Evolutionary conservation across 2,113 vertebrate species (phyloP).

Genomic region (Hemiprocne comata): DNA sequence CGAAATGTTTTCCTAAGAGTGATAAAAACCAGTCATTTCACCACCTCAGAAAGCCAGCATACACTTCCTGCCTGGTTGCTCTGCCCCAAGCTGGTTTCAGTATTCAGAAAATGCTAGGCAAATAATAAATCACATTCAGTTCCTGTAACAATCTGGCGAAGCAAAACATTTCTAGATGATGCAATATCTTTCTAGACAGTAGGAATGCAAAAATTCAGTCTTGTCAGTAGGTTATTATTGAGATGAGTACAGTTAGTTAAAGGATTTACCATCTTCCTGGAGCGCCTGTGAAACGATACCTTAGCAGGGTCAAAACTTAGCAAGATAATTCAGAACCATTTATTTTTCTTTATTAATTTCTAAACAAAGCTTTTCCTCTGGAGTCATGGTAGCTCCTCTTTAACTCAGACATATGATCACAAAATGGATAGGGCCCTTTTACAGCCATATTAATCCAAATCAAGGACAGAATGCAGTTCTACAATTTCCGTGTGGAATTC

Average conservation of each 20-base stretch:
- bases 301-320: background rate
- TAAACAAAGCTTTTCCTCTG: background rate
- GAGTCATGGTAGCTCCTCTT: background rate
- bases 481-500: background rate
- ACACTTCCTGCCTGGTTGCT: background rate
- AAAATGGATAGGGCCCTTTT: background rate
- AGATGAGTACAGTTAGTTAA: background rate
- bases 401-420: background rate
- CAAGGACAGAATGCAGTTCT: background rate
- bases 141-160: background rate
- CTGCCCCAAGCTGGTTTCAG: background rate
- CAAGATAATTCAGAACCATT: background rate
- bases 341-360: background rate
- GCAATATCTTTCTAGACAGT: background rate
- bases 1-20: background rate
- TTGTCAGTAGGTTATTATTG: background rate
- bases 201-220: background rate
- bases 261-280: background rate
- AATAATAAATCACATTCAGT: background rate
- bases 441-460: background rate
- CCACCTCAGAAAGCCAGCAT: background rate
- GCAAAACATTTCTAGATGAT: background rate
- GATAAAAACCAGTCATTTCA: background rate
- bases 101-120: conserved; percentile 5
- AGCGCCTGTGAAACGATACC: background rate